Evolutionary conservation across 2,797 vertebrate genomes (phyloP).

Genomic region (Darevskia mixta): DNA sequence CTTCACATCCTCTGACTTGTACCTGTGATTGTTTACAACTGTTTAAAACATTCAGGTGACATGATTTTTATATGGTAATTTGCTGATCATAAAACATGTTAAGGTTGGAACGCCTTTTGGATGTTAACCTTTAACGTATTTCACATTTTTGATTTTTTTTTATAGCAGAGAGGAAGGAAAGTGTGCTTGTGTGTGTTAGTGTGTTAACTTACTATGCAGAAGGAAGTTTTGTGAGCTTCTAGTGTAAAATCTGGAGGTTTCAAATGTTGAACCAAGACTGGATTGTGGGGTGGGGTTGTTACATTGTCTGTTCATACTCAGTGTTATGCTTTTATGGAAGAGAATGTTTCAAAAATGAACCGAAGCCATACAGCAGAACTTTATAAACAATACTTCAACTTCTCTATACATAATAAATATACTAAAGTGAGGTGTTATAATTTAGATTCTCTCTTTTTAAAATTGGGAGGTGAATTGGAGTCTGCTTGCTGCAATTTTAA

Average conservation of each 20-base stretch:
- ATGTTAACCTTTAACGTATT: not conserved
- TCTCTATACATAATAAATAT: constrained; percentile 2
- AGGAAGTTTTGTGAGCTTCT: not conserved
- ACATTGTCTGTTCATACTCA: not conserved
- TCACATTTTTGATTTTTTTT: not conserved
- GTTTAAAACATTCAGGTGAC: not conserved
- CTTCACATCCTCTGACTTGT: not conserved
- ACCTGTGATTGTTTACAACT: not conserved
- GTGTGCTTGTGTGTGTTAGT: not conserved
- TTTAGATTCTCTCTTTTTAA: not conserved
- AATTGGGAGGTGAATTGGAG: not conserved
- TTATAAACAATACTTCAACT: not conserved
- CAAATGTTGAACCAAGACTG: not conserved
- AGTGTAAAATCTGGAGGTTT: not conserved
- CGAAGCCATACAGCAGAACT: constrained; percentile 26
- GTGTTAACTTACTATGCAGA: not conserved
- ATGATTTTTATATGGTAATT: not conserved
- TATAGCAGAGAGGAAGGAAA: not conserved
- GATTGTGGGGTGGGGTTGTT: not conserved
- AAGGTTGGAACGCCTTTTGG: not conserved
- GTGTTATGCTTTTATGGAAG: not conserved
- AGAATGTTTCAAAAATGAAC: not conserved
- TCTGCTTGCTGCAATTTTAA: not conserved
- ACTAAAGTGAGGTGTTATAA: constrained; percentile 1
- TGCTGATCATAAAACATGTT: not conserved